phyloP scores from a whole-genome alignment of 2,113 vertebrate species.

The Chinchilla lanigera region DNA sequence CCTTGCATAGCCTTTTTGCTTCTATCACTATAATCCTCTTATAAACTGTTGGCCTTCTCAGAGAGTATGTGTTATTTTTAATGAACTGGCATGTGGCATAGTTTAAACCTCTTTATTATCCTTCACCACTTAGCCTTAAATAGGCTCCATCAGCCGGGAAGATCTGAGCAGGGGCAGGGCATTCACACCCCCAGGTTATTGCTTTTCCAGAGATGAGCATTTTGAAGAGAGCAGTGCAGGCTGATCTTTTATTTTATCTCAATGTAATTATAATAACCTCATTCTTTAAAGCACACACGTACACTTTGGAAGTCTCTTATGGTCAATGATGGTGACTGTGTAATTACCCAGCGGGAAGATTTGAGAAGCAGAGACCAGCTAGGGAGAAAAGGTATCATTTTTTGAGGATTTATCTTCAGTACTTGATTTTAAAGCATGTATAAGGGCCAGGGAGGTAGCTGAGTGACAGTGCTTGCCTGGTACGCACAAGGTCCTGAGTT shows the following conservation, averaged over 20 bases:
- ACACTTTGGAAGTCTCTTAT: background rate
- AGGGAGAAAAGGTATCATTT: background rate
- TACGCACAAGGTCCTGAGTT: too few relatives aligned
- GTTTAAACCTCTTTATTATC: conserved; percentile 81
- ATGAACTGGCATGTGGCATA: conserved; percentile 74
- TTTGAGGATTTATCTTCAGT: background rate
- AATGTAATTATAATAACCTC: background rate
- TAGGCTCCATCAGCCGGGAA: background rate
- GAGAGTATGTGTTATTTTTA: conserved; percentile 81
- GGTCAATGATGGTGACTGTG: background rate
- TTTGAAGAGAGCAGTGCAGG: conserved; percentile 52
- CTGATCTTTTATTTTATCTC: conserved; percentile 42
- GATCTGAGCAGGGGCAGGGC: conserved; percentile 47
- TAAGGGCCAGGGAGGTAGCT: background rate
- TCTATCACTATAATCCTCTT: conserved; percentile 53
- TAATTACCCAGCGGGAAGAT: background rate
- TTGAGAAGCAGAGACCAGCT: background rate
- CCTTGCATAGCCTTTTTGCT: background rate
- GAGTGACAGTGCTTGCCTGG: background rate
- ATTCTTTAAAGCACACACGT: background rate
- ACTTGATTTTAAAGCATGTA: background rate
- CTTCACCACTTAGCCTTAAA: conserved; percentile 74
- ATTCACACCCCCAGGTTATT: background rate
- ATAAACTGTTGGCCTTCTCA: conserved; percentile 64
- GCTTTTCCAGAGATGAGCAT: conserved; percentile 28